These are phyloP conservation scores for Acanthornis magna DNA, from an alignment of 2,797 vertebrate species.

Conservation along the genomic window DNA sequence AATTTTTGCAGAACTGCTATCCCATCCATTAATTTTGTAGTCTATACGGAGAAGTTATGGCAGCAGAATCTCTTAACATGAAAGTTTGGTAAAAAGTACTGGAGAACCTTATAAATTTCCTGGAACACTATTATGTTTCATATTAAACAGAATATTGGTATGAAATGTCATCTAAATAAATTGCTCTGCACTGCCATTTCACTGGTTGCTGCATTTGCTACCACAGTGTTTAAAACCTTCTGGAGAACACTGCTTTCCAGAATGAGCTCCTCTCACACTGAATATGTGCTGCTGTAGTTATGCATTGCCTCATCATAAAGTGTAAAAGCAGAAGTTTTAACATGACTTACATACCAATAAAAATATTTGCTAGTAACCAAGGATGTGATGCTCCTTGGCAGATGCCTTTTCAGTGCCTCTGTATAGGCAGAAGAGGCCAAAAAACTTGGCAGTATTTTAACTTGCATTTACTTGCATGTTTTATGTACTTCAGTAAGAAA, in stretches of 20 bases:
- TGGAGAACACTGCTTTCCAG: background rate
- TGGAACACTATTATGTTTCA: background rate
- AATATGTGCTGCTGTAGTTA: background rate
- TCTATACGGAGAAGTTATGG: background rate
- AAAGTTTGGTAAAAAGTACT: background rate
- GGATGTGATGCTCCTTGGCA: background rate
- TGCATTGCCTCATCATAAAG: background rate
- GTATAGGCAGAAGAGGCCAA: background rate
- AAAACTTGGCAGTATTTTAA: constrained; percentile 34
- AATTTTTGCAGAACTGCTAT: background rate
- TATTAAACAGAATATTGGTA: background rate
- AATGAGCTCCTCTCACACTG: background rate
- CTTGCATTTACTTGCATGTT: constrained; percentile 15
- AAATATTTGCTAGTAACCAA: constrained; percentile 47
- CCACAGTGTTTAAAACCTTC: background rate
- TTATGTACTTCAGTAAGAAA: constrained; percentile 42
- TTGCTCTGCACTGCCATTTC: background rate
- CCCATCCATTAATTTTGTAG: background rate
- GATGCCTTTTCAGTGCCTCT: constrained; percentile 11
- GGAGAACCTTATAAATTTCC: background rate
- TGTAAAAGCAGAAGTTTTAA: constrained; percentile 33
- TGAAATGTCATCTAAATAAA: background rate
- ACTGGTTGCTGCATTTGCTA: background rate
- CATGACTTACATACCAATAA: constrained; percentile 34
- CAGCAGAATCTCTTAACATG: background rate